Percentiles rank a stretch among this genome's conserved stretches.
phyloP scores from a whole-genome alignment of 2,113 vertebrate species.

The Rhinichthys klamathensis region DNA sequence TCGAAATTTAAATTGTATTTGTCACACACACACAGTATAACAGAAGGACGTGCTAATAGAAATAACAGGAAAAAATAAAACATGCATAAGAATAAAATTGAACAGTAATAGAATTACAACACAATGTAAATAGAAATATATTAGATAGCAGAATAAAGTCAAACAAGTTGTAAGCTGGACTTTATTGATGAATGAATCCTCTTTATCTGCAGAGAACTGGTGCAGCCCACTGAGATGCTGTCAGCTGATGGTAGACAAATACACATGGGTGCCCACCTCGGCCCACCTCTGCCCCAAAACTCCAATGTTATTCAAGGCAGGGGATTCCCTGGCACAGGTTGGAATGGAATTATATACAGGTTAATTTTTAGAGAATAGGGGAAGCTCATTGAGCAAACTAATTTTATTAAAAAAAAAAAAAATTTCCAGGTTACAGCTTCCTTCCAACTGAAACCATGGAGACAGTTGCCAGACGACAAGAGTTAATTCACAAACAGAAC shows the following conservation, averaged over 20 bases:
- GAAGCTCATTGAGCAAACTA: not conserved
- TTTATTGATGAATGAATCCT: not conserved
- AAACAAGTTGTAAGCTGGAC: not conserved
- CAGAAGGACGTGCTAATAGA: too few relatives aligned
- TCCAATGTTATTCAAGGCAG: slow-evolving; percentile 75
- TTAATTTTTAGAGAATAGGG: not conserved
- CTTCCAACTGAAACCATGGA: slow-evolving; percentile 89
- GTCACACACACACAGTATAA: too few relatives aligned
- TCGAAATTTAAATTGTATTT: not conserved
- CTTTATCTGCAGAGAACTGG: slow-evolving; percentile 78
- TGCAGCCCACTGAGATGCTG: slow-evolving; percentile 83
- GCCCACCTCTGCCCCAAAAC: slow-evolving; percentile 77
- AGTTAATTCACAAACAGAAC: slow-evolving; percentile 91
- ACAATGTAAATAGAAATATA: not conserved
- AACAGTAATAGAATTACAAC: not conserved
- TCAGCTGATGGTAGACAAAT: slow-evolving; percentile 85
- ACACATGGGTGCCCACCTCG: slow-evolving; percentile 82
- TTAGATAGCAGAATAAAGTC: not conserved
- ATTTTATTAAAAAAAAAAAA: not conserved
- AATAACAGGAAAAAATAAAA: not conserved
- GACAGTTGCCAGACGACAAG: slow-evolving; percentile 88
- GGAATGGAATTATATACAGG: not conserved
- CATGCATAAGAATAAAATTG: not conserved
- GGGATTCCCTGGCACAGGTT: slow-evolving; percentile 81
- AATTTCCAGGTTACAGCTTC: slow-evolving; percentile 81